phyloP scores from a whole-genome alignment of 2,113 vertebrate species.

The Vulpes lagopus region DNA sequence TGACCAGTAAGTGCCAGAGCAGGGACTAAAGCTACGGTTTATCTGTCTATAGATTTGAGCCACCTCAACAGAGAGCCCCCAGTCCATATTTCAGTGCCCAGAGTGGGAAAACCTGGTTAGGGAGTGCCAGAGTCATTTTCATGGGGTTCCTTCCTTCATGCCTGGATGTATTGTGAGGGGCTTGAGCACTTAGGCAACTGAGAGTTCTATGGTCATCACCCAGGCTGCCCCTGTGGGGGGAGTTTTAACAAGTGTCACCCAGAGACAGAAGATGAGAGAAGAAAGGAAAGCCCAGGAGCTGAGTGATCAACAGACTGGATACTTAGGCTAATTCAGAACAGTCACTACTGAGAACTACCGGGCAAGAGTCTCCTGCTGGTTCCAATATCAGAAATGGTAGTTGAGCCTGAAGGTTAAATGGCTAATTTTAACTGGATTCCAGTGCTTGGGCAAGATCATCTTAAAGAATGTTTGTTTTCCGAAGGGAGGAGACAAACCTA shows the following conservation, averaged over 20 bases:
- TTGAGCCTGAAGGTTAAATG: not conserved
- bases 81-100: not conserved
- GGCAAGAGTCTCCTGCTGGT: not conserved
- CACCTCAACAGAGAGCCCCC: not conserved
- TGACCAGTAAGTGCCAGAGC: not conserved
- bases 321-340: not conserved
- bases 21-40: not conserved
- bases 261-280: not conserved
- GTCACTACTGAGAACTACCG: not conserved
- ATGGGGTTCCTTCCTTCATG: not conserved
- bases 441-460: not conserved
- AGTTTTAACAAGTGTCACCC: not conserved
- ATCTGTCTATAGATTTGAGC: not conserved
- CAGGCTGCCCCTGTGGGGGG: not conserved
- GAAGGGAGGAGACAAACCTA: not conserved
- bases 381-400: not conserved
- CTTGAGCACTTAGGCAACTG: not conserved
- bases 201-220: not conserved
- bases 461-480: not conserved
- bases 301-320: not conserved
- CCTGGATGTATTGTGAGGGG: accelerated
- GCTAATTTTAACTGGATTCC: not conserved
- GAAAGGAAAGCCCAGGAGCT: not conserved
- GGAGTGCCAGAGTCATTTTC: not conserved
- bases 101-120: not conserved